A percentile compares a stretch with the other conserved stretches of the same genome.
Evolutionary conservation across 2,113 vertebrate genomes (phyloP).

Genomic region (Hyla sarda): DNA sequence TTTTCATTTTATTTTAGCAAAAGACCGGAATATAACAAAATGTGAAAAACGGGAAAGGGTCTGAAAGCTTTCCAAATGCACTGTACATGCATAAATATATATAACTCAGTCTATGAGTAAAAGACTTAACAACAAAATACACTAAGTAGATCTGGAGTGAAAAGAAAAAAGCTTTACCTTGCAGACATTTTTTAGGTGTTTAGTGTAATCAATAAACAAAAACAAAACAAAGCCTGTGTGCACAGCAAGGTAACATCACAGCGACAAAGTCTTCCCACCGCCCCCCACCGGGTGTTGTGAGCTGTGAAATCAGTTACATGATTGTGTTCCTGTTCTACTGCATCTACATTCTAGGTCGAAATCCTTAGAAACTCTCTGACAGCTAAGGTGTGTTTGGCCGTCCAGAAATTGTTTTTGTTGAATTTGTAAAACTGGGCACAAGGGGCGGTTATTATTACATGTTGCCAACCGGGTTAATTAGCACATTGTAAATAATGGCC

Average conservation of each 20-base stretch:
- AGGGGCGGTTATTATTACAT: slow-evolving; percentile 45
- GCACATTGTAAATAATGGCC: slow-evolving; percentile 35
- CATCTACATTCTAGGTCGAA: not conserved
- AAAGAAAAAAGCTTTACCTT: not conserved
- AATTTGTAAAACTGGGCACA: slow-evolving; percentile 12
- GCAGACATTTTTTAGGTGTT: slow-evolving; percentile 26
- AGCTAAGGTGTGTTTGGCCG: slow-evolving; percentile 4
- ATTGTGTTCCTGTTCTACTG: slow-evolving; percentile 14
- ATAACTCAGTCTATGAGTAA: not conserved
- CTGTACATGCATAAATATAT: too few relatives aligned
- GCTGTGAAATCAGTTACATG: slow-evolving; percentile 22
- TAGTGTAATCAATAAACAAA: slow-evolving; percentile 43
- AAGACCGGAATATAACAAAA: too few relatives aligned
- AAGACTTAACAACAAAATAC: not conserved
- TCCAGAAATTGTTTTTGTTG: slow-evolving; percentile 45
- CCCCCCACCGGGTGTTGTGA: slow-evolving; percentile 37
- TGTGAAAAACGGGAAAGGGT: too few relatives aligned
- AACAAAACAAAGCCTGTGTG: not conserved
- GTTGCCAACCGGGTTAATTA: slow-evolving; percentile 52
- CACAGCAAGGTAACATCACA: slow-evolving; percentile 11
- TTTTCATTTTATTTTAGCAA: too few relatives aligned
- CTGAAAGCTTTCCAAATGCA: too few relatives aligned
- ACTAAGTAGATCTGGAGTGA: not conserved
- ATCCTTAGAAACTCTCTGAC: slow-evolving; percentile 3
- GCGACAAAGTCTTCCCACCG: slow-evolving; percentile 12